A percentile compares a stretch with the other conserved stretches of the same genome.
phyloP scores from a whole-genome alignment of 2,113 vertebrate genomes.

The Scophthalmus maximus region DNA sequence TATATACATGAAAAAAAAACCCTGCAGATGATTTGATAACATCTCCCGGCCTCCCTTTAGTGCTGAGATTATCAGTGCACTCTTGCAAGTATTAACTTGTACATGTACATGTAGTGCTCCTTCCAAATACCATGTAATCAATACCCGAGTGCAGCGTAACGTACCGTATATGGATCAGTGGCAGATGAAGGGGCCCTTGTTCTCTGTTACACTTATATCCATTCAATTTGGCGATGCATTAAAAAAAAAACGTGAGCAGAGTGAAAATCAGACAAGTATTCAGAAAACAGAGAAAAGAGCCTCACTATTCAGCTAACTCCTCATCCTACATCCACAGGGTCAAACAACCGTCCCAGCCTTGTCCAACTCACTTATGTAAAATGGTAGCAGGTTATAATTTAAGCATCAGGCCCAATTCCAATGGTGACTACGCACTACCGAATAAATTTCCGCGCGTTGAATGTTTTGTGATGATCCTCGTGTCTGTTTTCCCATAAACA shows the following conservation, averaged over 20 bases:
- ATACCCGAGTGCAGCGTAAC: slow-evolving; percentile 11
- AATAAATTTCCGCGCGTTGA: slow-evolving; percentile 54
- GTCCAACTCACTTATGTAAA: slow-evolving; percentile 16
- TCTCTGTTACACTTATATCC: slow-evolving; percentile 9
- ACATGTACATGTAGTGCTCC: neutral
- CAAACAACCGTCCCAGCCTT: neutral
- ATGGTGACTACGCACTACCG: slow-evolving; percentile 48
- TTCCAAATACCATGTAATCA: slow-evolving; percentile 24
- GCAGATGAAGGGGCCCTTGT: neutral
- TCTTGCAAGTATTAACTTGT: slow-evolving; percentile 1
- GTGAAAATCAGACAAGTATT: neutral
- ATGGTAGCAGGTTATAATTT: slow-evolving; percentile 15
- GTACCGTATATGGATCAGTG: neutral
- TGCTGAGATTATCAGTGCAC: slow-evolving; percentile 14
- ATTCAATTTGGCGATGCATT: slow-evolving; percentile 8
- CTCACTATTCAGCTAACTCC: too few species aligned
- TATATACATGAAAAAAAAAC: slow-evolving; percentile 16
- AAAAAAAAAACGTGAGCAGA: too few species aligned
- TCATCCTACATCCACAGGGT: too few species aligned
- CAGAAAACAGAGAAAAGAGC: too few species aligned
- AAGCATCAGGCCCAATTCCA: slow-evolving; percentile 34
- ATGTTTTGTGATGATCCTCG: slow-evolving; percentile 80
- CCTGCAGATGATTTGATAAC: slow-evolving; percentile 12
- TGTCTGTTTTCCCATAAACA: slow-evolving; percentile 85
- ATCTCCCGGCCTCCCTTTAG: neutral